Base-by-base conservation (phyloP, 2,797 vertebrate genomes). In the Acanthornis magna region DNA sequence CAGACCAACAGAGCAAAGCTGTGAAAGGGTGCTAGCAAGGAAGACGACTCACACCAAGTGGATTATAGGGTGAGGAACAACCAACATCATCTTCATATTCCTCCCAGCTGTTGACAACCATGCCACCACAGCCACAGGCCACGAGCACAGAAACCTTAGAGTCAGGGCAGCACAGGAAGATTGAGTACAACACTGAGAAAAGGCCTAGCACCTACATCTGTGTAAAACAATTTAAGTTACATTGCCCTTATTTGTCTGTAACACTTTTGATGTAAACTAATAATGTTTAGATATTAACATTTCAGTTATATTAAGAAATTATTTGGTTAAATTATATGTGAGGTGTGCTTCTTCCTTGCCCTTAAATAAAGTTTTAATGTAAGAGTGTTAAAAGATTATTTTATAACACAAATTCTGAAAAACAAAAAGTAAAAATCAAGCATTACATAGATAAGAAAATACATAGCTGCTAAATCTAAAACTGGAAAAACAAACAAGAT, bases 61-160 rank as follows among this genome's bases (percentile, higher is more conserved):
- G 30, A 19, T 51, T 2, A 1, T 1, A 62, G n/a, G 21, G 5
- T 0, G 1, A 61, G 27, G 15, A 87, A 23, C 15, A 85, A 30
- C 19, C 38, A 48, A 8, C 3, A 58, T 42, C 34, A 81, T 23
- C 13, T 32, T 48, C 32, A 26, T 4, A 8, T 53, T 84, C 68
- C 20, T 71, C 21, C 12, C 34, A 36, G 20, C 38, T 38, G 25
- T n/a, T 71, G 50, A 34, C 12, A 47, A 1, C 3, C 8, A 25
- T 21, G 16, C 14, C 38, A 51, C 20, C 30, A 62, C 19, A 21
- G 8, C 7, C 40, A 42, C 15, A 42, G 45, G 10, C 47, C 26
- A 3, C 13, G 36, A 62, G 45, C 10, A 16, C 7, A 66, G 38
- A 70, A 57, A 62, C 16, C 3, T 71, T 8, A 48, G 16, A 71